phyloP scores from a whole-genome alignment of 2,113 vertebrate genomes.

The Trichechus manatus region DNA sequence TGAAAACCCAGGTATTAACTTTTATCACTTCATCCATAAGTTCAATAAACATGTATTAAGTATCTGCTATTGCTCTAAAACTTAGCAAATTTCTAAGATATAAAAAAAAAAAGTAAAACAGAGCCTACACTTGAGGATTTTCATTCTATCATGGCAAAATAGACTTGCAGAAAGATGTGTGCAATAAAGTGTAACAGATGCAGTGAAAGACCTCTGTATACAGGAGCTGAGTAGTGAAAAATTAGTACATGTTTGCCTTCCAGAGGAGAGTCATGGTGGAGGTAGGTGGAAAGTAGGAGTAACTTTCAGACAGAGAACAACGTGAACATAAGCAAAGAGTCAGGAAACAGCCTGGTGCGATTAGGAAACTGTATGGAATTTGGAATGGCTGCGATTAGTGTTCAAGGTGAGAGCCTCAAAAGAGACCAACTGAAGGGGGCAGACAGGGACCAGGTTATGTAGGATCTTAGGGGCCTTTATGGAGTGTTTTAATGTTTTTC shows the following conservation, averaged over 20 bases:
- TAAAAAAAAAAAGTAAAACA: background rate
- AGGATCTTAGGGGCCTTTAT: background rate
- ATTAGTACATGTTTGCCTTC: background rate
- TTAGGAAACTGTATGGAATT: constrained; percentile 23
- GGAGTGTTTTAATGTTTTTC: constrained; percentile 40
- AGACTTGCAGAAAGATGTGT: background rate
- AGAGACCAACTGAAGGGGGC: constrained; percentile 8
- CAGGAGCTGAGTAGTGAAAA: background rate
- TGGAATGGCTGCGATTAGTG: background rate
- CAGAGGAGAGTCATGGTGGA: background rate
- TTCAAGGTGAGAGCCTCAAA: constrained; percentile 12
- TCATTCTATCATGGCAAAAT: background rate
- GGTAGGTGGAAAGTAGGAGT: background rate
- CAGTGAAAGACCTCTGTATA: background rate
- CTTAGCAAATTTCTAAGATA: constrained; percentile 11
- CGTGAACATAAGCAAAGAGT: background rate
- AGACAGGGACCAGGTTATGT: background rate
- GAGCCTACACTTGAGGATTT: background rate
- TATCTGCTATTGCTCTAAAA: background rate
- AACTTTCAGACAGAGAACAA: background rate
- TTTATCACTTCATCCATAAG: background rate
- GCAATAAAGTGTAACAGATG: background rate
- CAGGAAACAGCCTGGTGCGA: background rate
- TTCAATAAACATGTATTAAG: background rate
- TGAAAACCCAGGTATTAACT: constrained; percentile 71